Base-by-base conservation (phyloP, 2,113 vertebrate species). In the Sula dactylatra region DNA sequence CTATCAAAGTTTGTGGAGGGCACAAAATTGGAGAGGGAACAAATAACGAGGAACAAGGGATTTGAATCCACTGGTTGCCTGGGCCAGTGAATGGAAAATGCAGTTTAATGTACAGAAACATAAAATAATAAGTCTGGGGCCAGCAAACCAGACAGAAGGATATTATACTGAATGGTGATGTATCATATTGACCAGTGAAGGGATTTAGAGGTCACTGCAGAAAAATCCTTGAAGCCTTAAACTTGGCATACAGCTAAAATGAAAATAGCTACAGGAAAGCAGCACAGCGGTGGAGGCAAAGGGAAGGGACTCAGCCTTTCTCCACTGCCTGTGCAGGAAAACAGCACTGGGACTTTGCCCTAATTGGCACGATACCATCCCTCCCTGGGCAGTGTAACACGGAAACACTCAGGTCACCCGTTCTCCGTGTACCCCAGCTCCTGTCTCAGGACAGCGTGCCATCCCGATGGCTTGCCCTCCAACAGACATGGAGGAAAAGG, bases 1-100 rank as follows among this genome's bases (percentile, higher is more conserved):
- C 91, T 95, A 21, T 56, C 71, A 79, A 76, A 93, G 84, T 96
- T 87, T 95, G 93, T 36, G 27, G 34, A 94, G 62, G 87, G 82
- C 69, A 90, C 78, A 76, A 92, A 97, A 97, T 83, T 94, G 96
- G 80, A 95, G 77, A 94, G 94, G 93, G 92, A 96, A 81, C 93
- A 97, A 97, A 95, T 97, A 97, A 97, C 91, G 73, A 98, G 97
- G 91, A 97, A 94, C 96, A 82, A 94, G 96, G 97, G 97, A 98
- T 97, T 98, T 97, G 94, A 96, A 95, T 72, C 70, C 91, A 84
- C 88, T 56, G 88, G 77, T 79, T 96, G 88, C 89, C 92, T 93
- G 79, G 86, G 59, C 92, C 71, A 94, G 95, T 92, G 89, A 95
- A 97, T 97, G 94, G 93, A 97, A 97, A 97, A 98, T 96, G 90